Percentiles rank a stretch among this genome's conserved stretches.
These are phyloP conservation scores for Pyrrhosoma nymphula DNA, from an alignment of 2,888 invertebrate species.

Conservation along the genomic window DNA sequence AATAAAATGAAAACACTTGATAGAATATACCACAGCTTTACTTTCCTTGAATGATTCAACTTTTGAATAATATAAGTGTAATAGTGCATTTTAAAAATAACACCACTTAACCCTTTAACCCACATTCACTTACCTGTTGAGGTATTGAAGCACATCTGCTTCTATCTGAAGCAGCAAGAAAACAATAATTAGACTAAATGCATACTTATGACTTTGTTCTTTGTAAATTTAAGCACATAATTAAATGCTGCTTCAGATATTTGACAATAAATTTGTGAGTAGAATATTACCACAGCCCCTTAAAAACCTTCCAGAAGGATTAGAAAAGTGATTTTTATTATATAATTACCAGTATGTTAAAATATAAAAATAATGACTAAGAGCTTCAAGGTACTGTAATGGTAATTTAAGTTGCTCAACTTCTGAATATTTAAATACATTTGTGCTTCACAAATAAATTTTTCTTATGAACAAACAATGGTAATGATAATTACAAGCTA, in stretches of 20 bases:
- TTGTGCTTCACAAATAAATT: constrained; percentile 27
- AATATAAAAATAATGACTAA: constrained; percentile 36
- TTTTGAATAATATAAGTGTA: not conserved
- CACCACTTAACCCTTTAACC: not conserved
- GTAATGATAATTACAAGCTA: not conserved
- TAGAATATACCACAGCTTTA: not conserved
- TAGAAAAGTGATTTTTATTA: constrained; percentile 42
- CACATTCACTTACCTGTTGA: not conserved
- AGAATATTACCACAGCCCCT: constrained; percentile 63
- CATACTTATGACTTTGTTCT: not conserved
- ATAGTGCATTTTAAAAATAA: not conserved
- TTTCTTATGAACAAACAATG: constrained; percentile 37
- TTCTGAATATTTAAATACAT: constrained; percentile 7
- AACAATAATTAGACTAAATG: constrained; percentile 19
- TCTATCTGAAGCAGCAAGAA: not conserved
- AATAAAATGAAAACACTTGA: not conserved
- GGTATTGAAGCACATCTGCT: not conserved
- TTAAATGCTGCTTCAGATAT: constrained; percentile 30
- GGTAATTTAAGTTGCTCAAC: constrained; percentile 6
- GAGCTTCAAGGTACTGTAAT: constrained; percentile 21
- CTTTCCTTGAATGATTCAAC: not conserved
- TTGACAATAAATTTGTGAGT: not conserved
- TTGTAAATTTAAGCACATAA: constrained; percentile 27
- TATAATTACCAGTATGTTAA: constrained; percentile 9
- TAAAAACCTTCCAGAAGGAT: constrained; percentile 57